Evolutionary conservation across 2,888 invertebrate genomes (phyloP), one percentile per base, ranked within the genome.

Genomic region (Metopia argyrocephala): DNA sequence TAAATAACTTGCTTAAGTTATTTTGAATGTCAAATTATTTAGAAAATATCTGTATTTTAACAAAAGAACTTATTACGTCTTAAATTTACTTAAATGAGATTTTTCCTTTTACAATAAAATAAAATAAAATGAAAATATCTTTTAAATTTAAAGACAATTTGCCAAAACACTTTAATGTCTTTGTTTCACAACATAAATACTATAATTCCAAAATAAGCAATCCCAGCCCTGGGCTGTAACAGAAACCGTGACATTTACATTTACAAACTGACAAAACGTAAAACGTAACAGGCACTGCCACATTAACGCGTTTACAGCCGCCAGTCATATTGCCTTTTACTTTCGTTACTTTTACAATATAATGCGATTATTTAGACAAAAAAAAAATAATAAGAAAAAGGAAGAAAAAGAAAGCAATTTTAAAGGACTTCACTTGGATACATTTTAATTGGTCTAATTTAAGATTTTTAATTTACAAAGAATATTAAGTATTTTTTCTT

Each of bases 371-470:
- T 15, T 9, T 12, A 38, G 38, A 38, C 3, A 9, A 12, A 9
- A 31, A 31, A 31, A 31, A 31, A 38, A 38, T 12, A 31, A 38
- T 12, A 12, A 38, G 38, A 6, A 54, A 15, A 21, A 27, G 46
- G 45, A 38, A 15, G 12, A n/a, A n/a, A 45, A 25, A 20, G 0
- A 25, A 5, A 15, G 27, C 65, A 64, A 15, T 38, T n/a, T 9
- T 27, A 20, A 76, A 27, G 7, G 20, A 52, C 62, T 56, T 78
- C 38, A 21, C 25, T 25, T 52, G 48, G 81, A 83, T 84, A 84
- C 83, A 82, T 84, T 84, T 85, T 86, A 86, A 86, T 85, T 85
- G 86, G 84, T 84, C 84, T 85, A 85, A 86, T 86, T 86, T 85
- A 85, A 84, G 84, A 85, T 85, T 86, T 85, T 86, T 85, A 85